Evolutionary conservation across 2,113 vertebrate species (phyloP), one percentile per base, ranked within the genome.

Genomic region (Kobus ellipsiprymnus): DNA sequence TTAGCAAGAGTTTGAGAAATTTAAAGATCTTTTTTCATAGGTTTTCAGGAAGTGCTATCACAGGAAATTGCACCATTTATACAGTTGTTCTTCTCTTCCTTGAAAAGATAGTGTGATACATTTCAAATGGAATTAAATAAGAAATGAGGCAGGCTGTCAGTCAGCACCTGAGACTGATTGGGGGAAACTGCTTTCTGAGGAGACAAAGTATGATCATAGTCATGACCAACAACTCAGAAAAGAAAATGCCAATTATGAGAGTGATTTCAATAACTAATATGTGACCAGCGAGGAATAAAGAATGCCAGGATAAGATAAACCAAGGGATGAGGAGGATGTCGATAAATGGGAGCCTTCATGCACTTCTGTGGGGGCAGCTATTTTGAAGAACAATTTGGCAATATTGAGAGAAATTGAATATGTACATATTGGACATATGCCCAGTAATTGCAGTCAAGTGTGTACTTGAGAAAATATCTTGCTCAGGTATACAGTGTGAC

Each of bases 101-200:
- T 93, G 82, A 96, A 97, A 97, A 94, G 97, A 96, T 80, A 87
- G 89, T 96, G 87, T 96, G 87, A 89, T 90, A 87, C 62, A 94
- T 96, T 97, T 97, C 74, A 91, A 96, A 96, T n/a, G 80, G 71
- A 97, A 97, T 97, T 97, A 98, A 95, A 67, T 88, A 78, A 85
- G 95, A 97, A 96, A 95, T 95, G 96, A 95, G 78, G 60, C 78
- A 85, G 83, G 62, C 91, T 96, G 86, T 95, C 96, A 91, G 40
- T 97, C 62, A 91, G 4, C 23, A 57, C 86, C 78, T 60, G 30
- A 57, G 46, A 91, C 40, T 95, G 62, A 78, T 17, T 93, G 52
- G 44, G 57, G 62, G 87, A 95, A 95, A 94, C 71, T 91, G 50
- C 95, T 94, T 96, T 90, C 36, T 86, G 64, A 94, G 55, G 54